Base-by-base conservation (phyloP, 2,888 invertebrate species). In the Chironomus riparius region DNA sequence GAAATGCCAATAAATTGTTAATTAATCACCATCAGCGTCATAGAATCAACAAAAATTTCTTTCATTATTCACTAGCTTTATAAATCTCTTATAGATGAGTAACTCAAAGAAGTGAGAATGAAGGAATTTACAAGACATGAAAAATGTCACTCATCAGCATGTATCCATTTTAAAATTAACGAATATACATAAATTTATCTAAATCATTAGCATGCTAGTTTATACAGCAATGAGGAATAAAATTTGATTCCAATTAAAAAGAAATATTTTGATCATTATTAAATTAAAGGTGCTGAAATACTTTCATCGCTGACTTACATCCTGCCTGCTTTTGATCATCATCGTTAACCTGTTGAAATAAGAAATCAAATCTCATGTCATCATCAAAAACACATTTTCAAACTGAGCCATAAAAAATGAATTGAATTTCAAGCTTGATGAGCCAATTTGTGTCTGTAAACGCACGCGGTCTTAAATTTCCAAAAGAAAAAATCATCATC, bases 241-340 rank as follows among this genome's bases (percentile, higher is more conserved):
- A 38, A 7, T 28, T 7, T 24, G 38, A n/a, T 15, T 70, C 21
- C 48, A 70, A 70, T 70, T 70, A 70, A 70, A 70, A 38, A 10
- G 10, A 38, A 38, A 56, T 1, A 24, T 62, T 70, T 72, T 61
- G 7, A 72, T 38, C 56, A 62, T 72, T 62, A 62, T 62, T 47
- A 18, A 72, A 72, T 72, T 72, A 21, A 28, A 72, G 61, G 62
- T 61, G 72, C 12, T 62, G 62, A 72, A 72, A 72, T 12, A 3
- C 72, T 62, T 38, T 72, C 72, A 47, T 47, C 70, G 12, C 21
- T 56, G 6, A 56, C 56, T 18, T 5, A 56, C n/a, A 56, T 56
- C 18, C 7, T 15, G 18, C 56, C 6, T 56, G 15, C 2, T 5
- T 50, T 15, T 56, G n/a, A 56, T 56, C 56, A 56, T 18, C 50